Evolutionary conservation across 2,113 vertebrate genomes (phyloP).

Genomic region (Oostethus manadensis): DNA sequence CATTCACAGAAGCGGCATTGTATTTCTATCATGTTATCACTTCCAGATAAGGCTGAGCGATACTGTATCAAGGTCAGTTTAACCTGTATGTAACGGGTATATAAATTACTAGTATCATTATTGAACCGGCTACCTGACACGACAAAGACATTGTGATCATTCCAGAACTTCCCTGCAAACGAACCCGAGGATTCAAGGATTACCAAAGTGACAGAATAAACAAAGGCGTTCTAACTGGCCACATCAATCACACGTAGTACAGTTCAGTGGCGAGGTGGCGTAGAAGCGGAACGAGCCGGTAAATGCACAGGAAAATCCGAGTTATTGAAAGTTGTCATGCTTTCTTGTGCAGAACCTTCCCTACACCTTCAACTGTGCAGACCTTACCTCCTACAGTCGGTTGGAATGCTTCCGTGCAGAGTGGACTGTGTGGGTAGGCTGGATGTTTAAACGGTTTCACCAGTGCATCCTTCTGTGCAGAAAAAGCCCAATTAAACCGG

Average conservation of each 20-base stretch:
- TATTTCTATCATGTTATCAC: constrained; percentile 29
- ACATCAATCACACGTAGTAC: constrained; percentile 31
- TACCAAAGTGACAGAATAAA: constrained; percentile 45
- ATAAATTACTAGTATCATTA: background rate
- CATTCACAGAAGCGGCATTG: constrained; percentile 6
- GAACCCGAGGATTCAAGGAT: constrained; percentile 56
- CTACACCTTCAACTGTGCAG: background rate
- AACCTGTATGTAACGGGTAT: too few species aligned
- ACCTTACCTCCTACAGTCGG: constrained; percentile 31
- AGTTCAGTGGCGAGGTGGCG: constrained; percentile 10
- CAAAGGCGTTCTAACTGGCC: constrained; percentile 30
- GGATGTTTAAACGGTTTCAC: constrained; percentile 1
- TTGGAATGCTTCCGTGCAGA: constrained; percentile 18
- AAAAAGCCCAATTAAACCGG: too few species aligned
- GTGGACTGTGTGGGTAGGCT: constrained; percentile 22
- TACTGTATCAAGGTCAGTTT: constrained; percentile 17
- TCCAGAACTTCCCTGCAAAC: constrained; percentile 25
- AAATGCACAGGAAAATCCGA: constrained; percentile 24
- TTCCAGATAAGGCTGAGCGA: constrained; percentile 28
- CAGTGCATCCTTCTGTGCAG: too few species aligned
- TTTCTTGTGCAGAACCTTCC: constrained; percentile 41
- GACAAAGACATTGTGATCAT: constrained; percentile 27
- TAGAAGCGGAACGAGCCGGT: constrained; percentile 6
- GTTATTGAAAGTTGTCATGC: constrained; percentile 6
- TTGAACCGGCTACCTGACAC: constrained; percentile 19